phyloP scores from a whole-genome alignment of 2,797 vertebrate genomes.

The Muscicapa striata region DNA sequence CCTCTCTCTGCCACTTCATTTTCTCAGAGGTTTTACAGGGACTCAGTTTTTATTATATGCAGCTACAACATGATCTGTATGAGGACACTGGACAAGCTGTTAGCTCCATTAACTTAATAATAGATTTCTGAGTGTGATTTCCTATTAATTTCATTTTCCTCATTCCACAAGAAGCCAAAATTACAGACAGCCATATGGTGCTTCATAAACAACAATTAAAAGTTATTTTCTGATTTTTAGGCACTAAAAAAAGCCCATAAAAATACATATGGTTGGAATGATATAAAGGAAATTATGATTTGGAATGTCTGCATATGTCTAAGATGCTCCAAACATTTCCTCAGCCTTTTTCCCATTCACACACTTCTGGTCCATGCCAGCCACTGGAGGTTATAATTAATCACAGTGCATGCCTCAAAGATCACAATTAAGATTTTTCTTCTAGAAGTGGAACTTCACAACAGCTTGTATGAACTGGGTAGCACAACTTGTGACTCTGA shows the following conservation, averaged over 20 bases:
- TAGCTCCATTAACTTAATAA: slow-evolving; percentile 79
- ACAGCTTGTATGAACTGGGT: background rate
- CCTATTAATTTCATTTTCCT: slow-evolving; percentile 79
- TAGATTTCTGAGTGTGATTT: slow-evolving; percentile 78
- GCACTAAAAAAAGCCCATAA: slow-evolving; percentile 34
- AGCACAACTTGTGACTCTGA: background rate
- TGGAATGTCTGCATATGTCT: slow-evolving; percentile 30
- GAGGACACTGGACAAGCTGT: slow-evolving; percentile 76
- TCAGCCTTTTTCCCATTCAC: background rate
- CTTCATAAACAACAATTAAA: slow-evolving; percentile 81
- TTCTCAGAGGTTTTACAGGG: slow-evolving; percentile 35
- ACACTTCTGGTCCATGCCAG: background rate
- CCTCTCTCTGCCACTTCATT: slow-evolving; percentile 11
- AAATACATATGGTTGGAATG: slow-evolving; percentile 50
- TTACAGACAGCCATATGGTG: slow-evolving; percentile 77
- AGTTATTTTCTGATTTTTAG: slow-evolving; percentile 78
- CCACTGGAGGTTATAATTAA: background rate
- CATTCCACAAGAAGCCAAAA: slow-evolving; percentile 72
- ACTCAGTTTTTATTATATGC: slow-evolving; percentile 53
- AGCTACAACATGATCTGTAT: slow-evolving; percentile 62
- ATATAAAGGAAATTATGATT: slow-evolving; percentile 59
- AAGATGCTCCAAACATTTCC: slow-evolving; percentile 4
- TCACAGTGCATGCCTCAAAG: background rate
- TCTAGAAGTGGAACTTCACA: background rate
- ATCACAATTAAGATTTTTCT: background rate